Percentiles rank a stretch among this genome's conserved stretches.
Evolutionary conservation across 2,888 invertebrate species (phyloP).

Genomic region (Leucoptera coffeella): DNA sequence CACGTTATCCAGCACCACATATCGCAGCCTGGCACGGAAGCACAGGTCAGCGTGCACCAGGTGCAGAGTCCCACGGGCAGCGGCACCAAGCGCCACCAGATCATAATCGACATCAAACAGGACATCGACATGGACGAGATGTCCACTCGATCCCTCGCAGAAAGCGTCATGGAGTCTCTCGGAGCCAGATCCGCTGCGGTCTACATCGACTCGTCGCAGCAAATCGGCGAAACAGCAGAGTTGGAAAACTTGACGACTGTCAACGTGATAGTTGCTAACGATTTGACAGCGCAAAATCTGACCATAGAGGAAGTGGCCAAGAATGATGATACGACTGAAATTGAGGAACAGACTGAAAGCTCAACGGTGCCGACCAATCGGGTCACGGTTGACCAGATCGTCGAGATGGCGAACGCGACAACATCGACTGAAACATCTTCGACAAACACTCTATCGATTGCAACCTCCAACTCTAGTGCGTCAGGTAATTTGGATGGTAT

Average conservation of each 20-base stretch:
- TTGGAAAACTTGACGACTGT: constrained; percentile 41
- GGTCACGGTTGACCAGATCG: constrained; percentile 33
- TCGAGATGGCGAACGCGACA: constrained; percentile 25
- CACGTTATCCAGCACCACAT: constrained; percentile 41
- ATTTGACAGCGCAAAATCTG: constrained; percentile 14
- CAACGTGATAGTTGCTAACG: constrained; percentile 42
- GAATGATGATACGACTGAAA: constrained; percentile 7
- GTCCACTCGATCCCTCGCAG: constrained; percentile 40
- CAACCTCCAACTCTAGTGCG: constrained; percentile 26
- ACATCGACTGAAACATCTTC: constrained; percentile 12
- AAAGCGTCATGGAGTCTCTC: constrained; percentile 44
- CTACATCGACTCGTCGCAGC: constrained; percentile 29
- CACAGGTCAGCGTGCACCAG: constrained; percentile 43
- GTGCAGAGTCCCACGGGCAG: constrained; percentile 30
- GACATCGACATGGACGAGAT: constrained; percentile 44
- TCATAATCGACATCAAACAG: constrained; percentile 46
- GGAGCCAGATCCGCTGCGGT: constrained; percentile 42
- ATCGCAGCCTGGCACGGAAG: constrained; percentile 28
- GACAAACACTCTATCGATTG: constrained; percentile 19
- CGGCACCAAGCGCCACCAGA: constrained; percentile 38
- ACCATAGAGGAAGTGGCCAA: constrained; percentile 6
- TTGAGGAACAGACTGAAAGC: constrained; percentile 16
- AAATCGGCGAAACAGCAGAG: constrained; percentile 23
- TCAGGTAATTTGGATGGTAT: constrained; percentile 25
- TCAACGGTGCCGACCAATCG: constrained; percentile 22